These are phyloP conservation scores for Galeopterus variegatus DNA, from an alignment of 2,113 vertebrate species.

Conservation along the genomic window DNA sequence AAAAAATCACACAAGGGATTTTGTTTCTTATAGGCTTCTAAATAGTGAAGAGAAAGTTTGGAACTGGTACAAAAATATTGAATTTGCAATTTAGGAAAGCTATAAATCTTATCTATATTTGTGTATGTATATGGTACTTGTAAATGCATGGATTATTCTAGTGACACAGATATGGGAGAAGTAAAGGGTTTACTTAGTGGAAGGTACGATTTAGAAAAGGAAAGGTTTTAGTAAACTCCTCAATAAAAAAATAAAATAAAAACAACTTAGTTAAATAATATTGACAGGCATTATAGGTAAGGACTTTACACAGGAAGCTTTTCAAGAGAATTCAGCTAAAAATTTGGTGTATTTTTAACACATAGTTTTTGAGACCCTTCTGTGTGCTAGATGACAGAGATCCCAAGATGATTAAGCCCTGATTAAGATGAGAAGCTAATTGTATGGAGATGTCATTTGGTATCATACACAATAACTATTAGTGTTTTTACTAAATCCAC, in stretches of 20 bases:
- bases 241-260: background rate
- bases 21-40: conserved; percentile 85
- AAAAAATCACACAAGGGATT: conserved; percentile 86
- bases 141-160: background rate
- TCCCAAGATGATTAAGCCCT: background rate
- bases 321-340: conserved; percentile 15
- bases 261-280: background rate
- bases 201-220: background rate
- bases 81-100: conserved; percentile 67
- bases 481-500: background rate
- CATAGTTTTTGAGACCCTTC: background rate
- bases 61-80: conserved; percentile 80
- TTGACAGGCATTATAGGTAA: background rate
- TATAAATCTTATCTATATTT: background rate
- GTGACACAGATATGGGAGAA: background rate
- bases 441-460: background rate
- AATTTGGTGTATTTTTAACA: background rate
- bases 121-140: background rate
- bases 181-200: background rate
- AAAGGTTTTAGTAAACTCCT: conserved; percentile 13
- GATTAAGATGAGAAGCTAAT: background rate
- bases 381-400: background rate
- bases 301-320: background rate
- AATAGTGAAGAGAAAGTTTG: conserved; percentile 81
- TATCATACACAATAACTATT: background rate